phyloP scores from a whole-genome alignment of 1,140 invertebrate species.

The Drosophila leontia region DNA sequence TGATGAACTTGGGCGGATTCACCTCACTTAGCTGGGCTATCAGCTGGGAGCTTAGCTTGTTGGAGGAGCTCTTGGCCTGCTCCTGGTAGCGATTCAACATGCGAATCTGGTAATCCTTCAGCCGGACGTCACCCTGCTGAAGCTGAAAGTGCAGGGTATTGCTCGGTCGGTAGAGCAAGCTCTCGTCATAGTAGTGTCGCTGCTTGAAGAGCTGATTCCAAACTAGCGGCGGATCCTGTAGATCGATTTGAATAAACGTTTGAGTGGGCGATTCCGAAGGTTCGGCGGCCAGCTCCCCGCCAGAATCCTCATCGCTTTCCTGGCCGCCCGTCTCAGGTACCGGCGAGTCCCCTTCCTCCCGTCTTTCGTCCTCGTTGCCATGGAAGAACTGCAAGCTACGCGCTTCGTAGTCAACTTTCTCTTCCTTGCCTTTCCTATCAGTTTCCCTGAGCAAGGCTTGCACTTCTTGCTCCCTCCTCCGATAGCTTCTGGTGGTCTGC shows the following conservation, averaged over 20 bases:
- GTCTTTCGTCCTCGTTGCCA: constrained; percentile 2
- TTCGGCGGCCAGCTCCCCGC: constrained; percentile 19
- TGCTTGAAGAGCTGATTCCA: constrained; percentile 24
- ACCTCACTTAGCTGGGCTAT: constrained; percentile 30
- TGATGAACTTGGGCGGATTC: constrained; percentile 10
- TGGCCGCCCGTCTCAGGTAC: neutral
- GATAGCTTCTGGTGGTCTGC: constrained; percentile 61
- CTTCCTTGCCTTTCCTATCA: neutral
- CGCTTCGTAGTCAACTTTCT: constrained; percentile 41
- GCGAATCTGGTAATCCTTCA: constrained; percentile 37
- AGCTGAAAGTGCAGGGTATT: constrained; percentile 34
- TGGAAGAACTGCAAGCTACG: constrained; percentile 61
- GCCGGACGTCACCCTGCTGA: constrained; percentile 14
- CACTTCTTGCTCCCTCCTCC: constrained; percentile 67
- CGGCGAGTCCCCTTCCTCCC: neutral
- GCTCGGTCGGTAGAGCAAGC: constrained; percentile 48
- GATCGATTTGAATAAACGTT: constrained; percentile 73
- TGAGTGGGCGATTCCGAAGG: constrained; percentile 16
- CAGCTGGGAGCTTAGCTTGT: constrained; percentile 35
- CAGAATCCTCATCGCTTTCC: constrained; percentile 28
- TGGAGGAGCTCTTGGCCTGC: constrained; percentile 33
- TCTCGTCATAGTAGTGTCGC: constrained; percentile 46
- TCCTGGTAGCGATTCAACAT: constrained; percentile 75
- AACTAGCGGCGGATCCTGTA: constrained; percentile 51
- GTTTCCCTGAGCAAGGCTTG: constrained; percentile 42